Evolutionary conservation across 2,113 vertebrate genomes (phyloP).

Genomic region (Ammodytes marinus): DNA sequence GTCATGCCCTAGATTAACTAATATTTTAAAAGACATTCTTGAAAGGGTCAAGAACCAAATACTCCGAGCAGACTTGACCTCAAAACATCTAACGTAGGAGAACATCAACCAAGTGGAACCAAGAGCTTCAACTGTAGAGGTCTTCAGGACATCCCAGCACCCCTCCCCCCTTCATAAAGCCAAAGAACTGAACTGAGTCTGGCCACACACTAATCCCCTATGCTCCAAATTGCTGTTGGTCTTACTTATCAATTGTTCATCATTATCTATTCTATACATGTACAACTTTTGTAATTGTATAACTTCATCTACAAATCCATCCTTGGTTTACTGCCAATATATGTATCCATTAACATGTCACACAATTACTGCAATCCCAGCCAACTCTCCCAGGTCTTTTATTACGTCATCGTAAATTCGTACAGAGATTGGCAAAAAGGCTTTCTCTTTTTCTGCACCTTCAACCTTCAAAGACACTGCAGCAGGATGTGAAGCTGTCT

Average conservation of each 20-base stretch:
- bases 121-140: background rate
- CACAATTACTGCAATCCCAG: no score
- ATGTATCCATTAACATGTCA: no score
- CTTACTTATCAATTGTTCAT: background rate
- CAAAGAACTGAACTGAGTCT: background rate
- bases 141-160: background rate
- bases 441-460: no score
- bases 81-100: slow-evolving; percentile 17
- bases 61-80: slow-evolving; percentile 21
- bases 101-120: slow-evolving; percentile 15
- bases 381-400: no score
- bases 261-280: no score
- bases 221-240: background rate
- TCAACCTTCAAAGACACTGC: no score
- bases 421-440: no score
- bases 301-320: no score
- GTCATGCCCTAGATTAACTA: slow-evolving; percentile 58
- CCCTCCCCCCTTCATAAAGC: background rate
- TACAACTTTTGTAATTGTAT: no score
- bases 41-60: slow-evolving; percentile 13
- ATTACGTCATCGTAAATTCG: no score
- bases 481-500: no score
- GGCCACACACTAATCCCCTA: background rate
- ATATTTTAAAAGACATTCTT: slow-evolving; percentile 46
- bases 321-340: no score